Evolutionary conservation across 2,888 invertebrate genomes (phyloP), one percentile per base, ranked within the genome.

Genomic region (Iselma pallidipennis): DNA sequence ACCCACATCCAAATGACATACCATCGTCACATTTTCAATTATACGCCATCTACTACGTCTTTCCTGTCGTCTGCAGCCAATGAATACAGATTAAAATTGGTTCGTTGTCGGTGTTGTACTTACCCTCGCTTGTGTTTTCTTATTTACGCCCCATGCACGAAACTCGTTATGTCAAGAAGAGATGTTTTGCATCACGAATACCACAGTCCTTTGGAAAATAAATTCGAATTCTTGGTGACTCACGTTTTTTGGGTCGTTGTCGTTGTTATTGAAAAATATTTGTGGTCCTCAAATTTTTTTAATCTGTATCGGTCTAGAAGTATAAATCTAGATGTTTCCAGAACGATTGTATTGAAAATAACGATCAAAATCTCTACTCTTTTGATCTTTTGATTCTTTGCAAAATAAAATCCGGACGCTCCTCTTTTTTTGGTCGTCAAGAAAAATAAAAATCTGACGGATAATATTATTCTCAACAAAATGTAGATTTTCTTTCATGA

Each of bases 61-160:
- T 66, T 70, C 68, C 69, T 67, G 67, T 70, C 70, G 70, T 66
- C 70, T 66, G 69, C 71, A 69, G 66, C 69, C 71, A 70, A 71
- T 72, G 72, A 71, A 72, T 72, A 72, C 72, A 70, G 69, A 72
- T 72, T 72, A 72, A 72, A 70, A 67, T 68, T 63, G 62, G 62
- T 68, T 61, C 66, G 63, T 69, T 63, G 66, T 66, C 59, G 54
- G 65, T 66, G 68, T 66, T 67, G 66, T 67, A 68, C 66, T 69
- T 69, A 67, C 70, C 56, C 65, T 57, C 54, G 61, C n/a, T n/a
- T n/a, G n/a, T n/a, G 45, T 45, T 61, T 60, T 65, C 66, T 67
- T 66, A 76, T 76, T 76, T 75, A 71, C 73, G 72, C 75, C 73
- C 75, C 69, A 73, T 73, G 75, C 75, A 76, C 75, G 76, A 75